Base-by-base conservation (phyloP, 1,140 invertebrate genomes). In the Tenebrio molitor region DNA sequence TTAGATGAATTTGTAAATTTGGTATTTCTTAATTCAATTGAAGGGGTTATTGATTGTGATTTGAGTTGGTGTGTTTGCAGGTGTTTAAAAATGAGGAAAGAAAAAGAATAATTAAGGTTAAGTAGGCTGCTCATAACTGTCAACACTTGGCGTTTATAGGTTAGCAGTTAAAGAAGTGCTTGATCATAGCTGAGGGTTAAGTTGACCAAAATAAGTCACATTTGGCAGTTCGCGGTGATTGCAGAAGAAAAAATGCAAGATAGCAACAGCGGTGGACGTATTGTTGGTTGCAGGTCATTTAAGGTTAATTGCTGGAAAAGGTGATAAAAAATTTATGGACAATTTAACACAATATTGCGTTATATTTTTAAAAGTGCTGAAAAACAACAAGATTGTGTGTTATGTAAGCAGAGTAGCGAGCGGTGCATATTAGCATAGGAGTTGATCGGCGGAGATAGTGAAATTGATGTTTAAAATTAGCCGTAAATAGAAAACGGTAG, bases 261-360 rank as follows among this genome's bases (percentile, higher is more conserved):
- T n/a, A 39, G 36, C 3, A 10, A 41, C n/a, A 7, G 5, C 17
- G 5, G 21, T 53, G 10, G 16, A n/a, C 16, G 46, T 58, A 58
- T 58, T 58, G 50, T 58, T 58, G 50, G 50, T 58, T 58, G 50
- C 50, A 25, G 25, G 3, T 29, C 46, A 25, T 21, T 21, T 3
- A 5, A n/a, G 4, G n/a, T n/a, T 58, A 33, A 58, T 50, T 50
- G 12, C n/a, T 29, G 12, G 4, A 4, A n/a, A 46, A 46, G 42
- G 50, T 25, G 50, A 12, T 58, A 58, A 25, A 50, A 14, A 14
- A 34, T 25, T 58, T 33, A 33, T 58, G 21, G n/a, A 6, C 12
- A 58, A 29, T 12, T 29, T 14, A n/a, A 3, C 12, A 12, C 8
- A 58, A 58, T 29, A 58, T 23, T 29, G 50, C 23, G 23, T 58